Conservation (phyloP, 2,113 vertebrate species). For the Dicerorhinus sumatrensis region DNA sequence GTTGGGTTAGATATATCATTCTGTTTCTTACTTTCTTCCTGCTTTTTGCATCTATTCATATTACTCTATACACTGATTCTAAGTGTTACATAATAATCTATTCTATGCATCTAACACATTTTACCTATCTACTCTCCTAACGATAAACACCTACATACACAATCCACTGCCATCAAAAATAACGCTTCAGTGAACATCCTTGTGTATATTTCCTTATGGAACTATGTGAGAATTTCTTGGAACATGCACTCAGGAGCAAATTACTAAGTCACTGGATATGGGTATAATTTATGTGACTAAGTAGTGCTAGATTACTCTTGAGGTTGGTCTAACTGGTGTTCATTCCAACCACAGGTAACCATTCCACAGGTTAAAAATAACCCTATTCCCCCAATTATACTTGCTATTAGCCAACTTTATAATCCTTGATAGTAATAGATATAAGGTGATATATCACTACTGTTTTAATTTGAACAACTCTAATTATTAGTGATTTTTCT, state of each 20-base stretch:
- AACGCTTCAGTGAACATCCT: background rate
- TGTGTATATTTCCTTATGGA: background rate
- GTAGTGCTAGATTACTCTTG: background rate
- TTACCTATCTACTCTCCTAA: background rate
- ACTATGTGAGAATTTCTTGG: background rate
- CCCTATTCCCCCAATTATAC: background rate
- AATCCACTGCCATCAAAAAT: conserved; percentile 29
- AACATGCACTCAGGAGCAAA: background rate
- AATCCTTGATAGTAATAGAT: background rate
- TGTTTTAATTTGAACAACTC: background rate
- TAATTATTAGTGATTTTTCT: background rate
- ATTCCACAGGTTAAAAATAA: background rate
- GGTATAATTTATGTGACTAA: background rate
- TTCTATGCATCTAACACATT: background rate
- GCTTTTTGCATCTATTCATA: background rate
- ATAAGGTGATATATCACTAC: background rate
- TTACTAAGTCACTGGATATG: background rate
- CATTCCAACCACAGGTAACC: background rate
- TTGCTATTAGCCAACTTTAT: background rate
- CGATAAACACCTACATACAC: background rate
- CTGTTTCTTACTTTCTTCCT: background rate
- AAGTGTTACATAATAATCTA: background rate
- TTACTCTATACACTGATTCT: background rate
- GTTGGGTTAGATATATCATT: background rate
- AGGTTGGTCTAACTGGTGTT: background rate